A percentile compares a stretch with the other conserved stretches of the same genome.
These are phyloP conservation scores for Calliphora vomitoria DNA, from an alignment of 2,888 invertebrate species.

Conservation along the genomic window DNA sequence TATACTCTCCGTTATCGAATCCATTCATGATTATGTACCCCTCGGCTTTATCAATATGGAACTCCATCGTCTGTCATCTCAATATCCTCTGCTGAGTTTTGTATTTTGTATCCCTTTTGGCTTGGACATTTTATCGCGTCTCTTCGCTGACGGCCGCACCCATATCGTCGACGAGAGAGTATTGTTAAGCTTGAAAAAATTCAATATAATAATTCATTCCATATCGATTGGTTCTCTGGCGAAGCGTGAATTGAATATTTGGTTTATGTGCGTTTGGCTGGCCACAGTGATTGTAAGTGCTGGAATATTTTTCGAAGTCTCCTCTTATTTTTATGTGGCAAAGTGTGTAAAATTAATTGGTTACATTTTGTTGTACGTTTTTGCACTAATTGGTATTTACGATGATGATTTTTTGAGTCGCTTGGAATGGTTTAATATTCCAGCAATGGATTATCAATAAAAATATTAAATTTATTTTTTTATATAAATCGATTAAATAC, in stretches of 20 bases:
- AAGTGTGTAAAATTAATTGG: constrained; percentile 55
- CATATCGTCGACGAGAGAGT: background rate
- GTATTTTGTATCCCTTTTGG: constrained; percentile 47
- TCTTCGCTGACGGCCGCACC: background rate
- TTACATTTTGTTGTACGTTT: constrained; percentile 49
- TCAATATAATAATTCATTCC: constrained; percentile 50
- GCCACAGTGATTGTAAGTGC: constrained; percentile 5
- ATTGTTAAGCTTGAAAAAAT: constrained; percentile 42
- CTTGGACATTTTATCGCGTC: constrained; percentile 42
- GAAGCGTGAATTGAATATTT: constrained; percentile 56
- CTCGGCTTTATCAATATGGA: constrained; percentile 53
- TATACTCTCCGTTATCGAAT: constrained; percentile 9
- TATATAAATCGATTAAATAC: no score
- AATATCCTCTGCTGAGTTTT: background rate
- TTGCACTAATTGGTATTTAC: constrained; percentile 51
- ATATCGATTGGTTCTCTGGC: constrained; percentile 58
- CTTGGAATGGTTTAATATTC: constrained; percentile 42
- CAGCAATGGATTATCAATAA: background rate
- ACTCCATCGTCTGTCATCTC: constrained; percentile 31
- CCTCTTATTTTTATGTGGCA: constrained; percentile 2
- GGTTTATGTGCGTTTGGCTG: constrained; percentile 59
- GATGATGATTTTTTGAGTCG: constrained; percentile 57
- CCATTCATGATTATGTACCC: constrained; percentile 33
- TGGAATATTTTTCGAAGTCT: constrained; percentile 18
- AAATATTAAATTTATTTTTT: constrained; percentile 1